phyloP scores from a whole-genome alignment of 2,113 vertebrate species.

The Aix galericulata region DNA sequence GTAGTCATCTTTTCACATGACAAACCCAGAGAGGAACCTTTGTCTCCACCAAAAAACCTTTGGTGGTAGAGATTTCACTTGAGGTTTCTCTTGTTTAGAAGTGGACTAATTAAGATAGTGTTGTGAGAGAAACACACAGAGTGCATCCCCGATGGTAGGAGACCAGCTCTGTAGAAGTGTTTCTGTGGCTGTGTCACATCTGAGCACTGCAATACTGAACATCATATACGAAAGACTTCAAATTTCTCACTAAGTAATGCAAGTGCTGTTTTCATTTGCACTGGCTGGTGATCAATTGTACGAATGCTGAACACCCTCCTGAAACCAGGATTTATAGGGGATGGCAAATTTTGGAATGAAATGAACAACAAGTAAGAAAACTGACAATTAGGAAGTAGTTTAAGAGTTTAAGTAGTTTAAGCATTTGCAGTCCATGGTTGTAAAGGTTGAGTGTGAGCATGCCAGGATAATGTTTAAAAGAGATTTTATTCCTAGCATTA shows the following conservation, averaged over 20 bases:
- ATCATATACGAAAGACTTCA: neutral
- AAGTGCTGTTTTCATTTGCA: neutral
- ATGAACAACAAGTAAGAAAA: neutral
- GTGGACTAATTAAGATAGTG: neutral
- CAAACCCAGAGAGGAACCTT: neutral
- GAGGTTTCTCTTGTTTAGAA: neutral
- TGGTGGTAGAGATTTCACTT: neutral
- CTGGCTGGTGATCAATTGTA: neutral
- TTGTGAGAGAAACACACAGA: accelerated
- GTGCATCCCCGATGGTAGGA: neutral
- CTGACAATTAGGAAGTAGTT: conserved; percentile 1
- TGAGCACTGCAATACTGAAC: neutral
- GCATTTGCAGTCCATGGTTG: neutral
- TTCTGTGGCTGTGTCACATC: neutral
- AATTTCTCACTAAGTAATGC: neutral
- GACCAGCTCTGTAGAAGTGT: neutral
- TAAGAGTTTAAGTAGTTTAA: neutral
- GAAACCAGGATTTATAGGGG: neutral
- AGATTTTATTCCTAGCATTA: neutral
- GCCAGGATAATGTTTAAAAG: neutral
- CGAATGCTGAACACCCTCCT: neutral
- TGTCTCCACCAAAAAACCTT: neutral
- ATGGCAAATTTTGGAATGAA: neutral
- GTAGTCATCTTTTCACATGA: neutral
- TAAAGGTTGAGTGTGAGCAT: neutral